These are phyloP conservation scores for Drosophila glabriapex DNA, from an alignment of 2,888 invertebrate genomes.

Conservation along the genomic window DNA sequence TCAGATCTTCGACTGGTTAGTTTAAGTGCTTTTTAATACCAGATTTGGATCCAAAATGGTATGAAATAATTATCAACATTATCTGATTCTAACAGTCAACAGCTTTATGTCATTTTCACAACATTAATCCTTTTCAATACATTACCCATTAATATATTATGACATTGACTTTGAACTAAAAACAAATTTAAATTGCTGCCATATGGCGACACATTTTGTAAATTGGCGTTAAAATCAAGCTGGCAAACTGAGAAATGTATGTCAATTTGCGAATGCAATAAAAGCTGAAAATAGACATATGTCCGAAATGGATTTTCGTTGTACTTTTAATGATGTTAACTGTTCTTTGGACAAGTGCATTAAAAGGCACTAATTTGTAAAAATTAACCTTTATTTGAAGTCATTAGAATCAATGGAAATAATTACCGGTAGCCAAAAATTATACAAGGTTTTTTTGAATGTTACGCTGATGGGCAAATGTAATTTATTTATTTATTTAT, in stretches of 20 bases:
- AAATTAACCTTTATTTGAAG: constrained; percentile 43
- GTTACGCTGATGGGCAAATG: constrained; percentile 8
- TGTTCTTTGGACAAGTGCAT: background rate
- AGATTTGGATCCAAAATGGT: background rate
- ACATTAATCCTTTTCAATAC: background rate
- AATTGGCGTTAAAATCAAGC: constrained; percentile 27
- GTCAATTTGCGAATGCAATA: constrained; percentile 15
- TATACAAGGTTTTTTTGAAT: too few species aligned
- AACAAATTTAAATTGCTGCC: background rate
- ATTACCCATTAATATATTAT: background rate
- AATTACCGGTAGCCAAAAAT: constrained; percentile 34
- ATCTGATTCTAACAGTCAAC: background rate
- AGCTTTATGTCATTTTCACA: background rate
- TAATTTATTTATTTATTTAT: constrained; percentile 62
- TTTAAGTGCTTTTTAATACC: background rate
- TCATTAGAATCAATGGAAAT: constrained; percentile 47
- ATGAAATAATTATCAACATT: background rate
- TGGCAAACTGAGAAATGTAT: constrained; percentile 13
- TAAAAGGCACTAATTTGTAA: constrained; percentile 31
- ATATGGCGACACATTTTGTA: constrained; percentile 30
- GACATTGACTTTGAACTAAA: background rate
- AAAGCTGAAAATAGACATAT: background rate
- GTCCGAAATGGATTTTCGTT: constrained; percentile 8
- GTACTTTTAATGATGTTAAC: constrained; percentile 38
- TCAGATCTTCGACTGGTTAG: background rate